Evolutionary conservation across 1,140 invertebrate species (phyloP).

Genomic region (Aphaenogaster rudis): DNA sequence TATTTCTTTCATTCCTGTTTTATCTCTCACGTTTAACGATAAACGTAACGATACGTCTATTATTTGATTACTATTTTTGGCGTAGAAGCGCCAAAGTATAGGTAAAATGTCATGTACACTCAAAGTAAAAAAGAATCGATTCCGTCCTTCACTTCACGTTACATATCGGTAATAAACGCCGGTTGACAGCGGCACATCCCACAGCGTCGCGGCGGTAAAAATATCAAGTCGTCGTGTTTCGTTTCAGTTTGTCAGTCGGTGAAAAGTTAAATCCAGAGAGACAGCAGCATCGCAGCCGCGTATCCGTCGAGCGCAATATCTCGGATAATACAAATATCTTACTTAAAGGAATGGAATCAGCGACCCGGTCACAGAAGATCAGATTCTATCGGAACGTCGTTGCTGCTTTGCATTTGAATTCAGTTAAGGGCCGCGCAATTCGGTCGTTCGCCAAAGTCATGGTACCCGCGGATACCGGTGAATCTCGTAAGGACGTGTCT

Average conservation of each 20-base stretch:
- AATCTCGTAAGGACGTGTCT: conserved; percentile 55
- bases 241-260: conserved; percentile 31
- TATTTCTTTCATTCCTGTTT: neutral
- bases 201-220: conserved; percentile 17
- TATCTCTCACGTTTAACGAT: neutral
- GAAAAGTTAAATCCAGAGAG: conserved; percentile 54
- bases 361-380: conserved; percentile 46
- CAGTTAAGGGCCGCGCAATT: conserved; percentile 39
- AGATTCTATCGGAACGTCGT: conserved; percentile 40
- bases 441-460: conserved; percentile 31
- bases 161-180: conserved; percentile 49
- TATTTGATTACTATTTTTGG: neutral
- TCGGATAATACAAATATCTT: conserved; percentile 59
- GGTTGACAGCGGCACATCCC: conserved; percentile 29
- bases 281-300: conserved; percentile 40
- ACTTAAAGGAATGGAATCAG: conserved; percentile 41
- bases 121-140: conserved; percentile 8
- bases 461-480: neutral
- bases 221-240: conserved; percentile 54
- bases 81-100: conserved; percentile 6
- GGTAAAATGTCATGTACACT: conserved; percentile 6
- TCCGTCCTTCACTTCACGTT: conserved; percentile 5
- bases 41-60: neutral
- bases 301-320: conserved; percentile 27
- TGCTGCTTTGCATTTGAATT: conserved; percentile 66